These are phyloP conservation scores for Falco novaeseelandiae DNA, from an alignment of 2,797 vertebrate genomes.

Conservation along the genomic window DNA sequence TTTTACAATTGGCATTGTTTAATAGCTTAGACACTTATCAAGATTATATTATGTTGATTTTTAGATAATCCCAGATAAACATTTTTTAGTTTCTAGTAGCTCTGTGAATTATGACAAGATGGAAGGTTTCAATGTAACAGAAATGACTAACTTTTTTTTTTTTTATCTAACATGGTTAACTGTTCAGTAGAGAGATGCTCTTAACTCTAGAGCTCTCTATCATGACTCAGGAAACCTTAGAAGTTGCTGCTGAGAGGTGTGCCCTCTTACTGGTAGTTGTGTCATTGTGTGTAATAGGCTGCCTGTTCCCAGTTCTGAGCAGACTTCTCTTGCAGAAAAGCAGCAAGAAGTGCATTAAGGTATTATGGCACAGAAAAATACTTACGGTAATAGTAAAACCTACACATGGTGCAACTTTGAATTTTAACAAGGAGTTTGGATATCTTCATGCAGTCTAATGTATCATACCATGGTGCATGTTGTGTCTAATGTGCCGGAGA, in stretches of 20 bases:
- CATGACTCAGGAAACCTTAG: background rate
- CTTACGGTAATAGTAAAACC: background rate
- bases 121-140: background rate
- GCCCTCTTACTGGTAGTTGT: background rate
- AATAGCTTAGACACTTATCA: background rate
- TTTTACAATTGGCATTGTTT: background rate
- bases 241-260: background rate
- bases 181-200: background rate
- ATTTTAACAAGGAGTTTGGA: background rate
- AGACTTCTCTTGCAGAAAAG: background rate
- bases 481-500: background rate
- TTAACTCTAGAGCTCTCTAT: background rate
- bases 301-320: background rate
- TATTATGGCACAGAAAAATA: background rate
- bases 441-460: background rate
- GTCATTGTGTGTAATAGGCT: background rate
- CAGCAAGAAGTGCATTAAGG: background rate
- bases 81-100: background rate
- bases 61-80: background rate
- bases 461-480: accelerated
- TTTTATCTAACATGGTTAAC: background rate
- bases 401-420: background rate
- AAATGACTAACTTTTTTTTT: background rate
- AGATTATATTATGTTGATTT: background rate
- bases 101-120: background rate